A percentile compares a stretch with the other conserved stretches of the same genome.
These are phyloP conservation scores for Antheraea pernyi DNA, from an alignment of 1,140 invertebrate species.

Conservation along the genomic window DNA sequence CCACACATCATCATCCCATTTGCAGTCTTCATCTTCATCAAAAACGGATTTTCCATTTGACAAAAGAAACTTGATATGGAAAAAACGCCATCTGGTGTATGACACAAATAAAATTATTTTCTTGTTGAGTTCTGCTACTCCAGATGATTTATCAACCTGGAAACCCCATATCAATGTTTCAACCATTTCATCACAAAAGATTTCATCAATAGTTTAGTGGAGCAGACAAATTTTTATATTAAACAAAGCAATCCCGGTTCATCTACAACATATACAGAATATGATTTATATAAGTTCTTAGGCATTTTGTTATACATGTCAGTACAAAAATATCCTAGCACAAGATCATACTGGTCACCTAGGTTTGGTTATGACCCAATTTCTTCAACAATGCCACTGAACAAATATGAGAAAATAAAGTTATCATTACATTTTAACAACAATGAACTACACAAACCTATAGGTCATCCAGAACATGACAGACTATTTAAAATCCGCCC, in stretches of 20 bases:
- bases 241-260: constrained; percentile 37
- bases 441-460: constrained; percentile 40
- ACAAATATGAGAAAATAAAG: constrained; percentile 50
- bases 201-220: constrained; percentile 41
- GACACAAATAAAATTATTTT: neutral
- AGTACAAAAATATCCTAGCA: constrained; percentile 32
- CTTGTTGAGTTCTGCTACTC: no score
- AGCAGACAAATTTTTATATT: constrained; percentile 39
- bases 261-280: constrained; percentile 32
- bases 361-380: constrained; percentile 43
- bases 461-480: constrained; percentile 50
- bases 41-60: no score
- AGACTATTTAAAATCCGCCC: neutral
- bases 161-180: no score
- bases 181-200: neutral
- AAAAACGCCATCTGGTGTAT: constrained; percentile 8
- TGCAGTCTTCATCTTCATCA: no score
- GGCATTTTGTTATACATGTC: constrained; percentile 27
- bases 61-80: constrained; percentile 14
- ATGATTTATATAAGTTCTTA: constrained; percentile 37
- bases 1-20: constrained; percentile 30
- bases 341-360: constrained; percentile 34
- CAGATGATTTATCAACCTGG: no score
- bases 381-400: constrained; percentile 48
- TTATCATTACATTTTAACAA: constrained; percentile 45